Percentiles rank a stretch among this genome's conserved stretches.
phyloP scores from a whole-genome alignment of 2,113 vertebrate species.

The Oncorhynchus gorbuscha region DNA sequence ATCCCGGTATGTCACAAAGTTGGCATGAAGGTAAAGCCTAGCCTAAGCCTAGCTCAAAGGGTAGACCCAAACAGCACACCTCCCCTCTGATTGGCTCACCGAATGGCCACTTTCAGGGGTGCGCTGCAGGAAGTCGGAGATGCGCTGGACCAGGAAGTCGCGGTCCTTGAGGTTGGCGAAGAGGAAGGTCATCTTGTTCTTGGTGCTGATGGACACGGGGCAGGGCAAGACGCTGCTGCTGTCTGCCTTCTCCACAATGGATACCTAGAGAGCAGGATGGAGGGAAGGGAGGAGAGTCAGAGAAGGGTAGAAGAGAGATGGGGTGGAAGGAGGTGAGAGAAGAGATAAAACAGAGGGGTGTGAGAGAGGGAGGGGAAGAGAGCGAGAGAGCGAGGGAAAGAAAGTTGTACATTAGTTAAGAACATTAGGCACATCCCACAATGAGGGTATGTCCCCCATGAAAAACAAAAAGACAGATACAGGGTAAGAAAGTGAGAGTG shows the following conservation, averaged over 20 bases:
- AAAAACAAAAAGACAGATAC: too few species aligned
- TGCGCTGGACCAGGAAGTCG: conserved; percentile 93
- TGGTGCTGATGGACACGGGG: conserved; percentile 96
- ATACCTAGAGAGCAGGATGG: conserved; percentile 77
- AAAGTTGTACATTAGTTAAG: too few species aligned
- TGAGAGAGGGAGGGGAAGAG: too few species aligned
- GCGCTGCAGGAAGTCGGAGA: conserved; percentile 96
- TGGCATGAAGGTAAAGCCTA: too few species aligned
- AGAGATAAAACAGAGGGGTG: not conserved
- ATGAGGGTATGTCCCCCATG: too few species aligned
- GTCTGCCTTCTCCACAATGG: conserved; percentile 95
- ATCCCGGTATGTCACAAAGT: too few species aligned
- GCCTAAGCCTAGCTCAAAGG: too few species aligned
- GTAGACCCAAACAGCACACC: too few species aligned
- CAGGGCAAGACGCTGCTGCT: conserved; percentile 93
- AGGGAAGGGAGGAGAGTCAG: not conserved
- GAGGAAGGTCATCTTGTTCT: conserved; percentile 96
- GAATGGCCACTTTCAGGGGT: conserved; percentile 74
- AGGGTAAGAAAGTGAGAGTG: not conserved
- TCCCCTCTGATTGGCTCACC: conserved; percentile 43
- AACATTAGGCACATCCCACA: too few species aligned
- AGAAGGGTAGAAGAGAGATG: not conserved
- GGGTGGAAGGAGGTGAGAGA: not conserved
- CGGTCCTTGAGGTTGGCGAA: conserved; percentile 96
- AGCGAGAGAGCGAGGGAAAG: too few species aligned